A percentile compares a stretch with the other conserved stretches of the same genome.
phyloP scores from a whole-genome alignment of 2,888 invertebrate genomes.

The Toxonevra muliebris region DNA sequence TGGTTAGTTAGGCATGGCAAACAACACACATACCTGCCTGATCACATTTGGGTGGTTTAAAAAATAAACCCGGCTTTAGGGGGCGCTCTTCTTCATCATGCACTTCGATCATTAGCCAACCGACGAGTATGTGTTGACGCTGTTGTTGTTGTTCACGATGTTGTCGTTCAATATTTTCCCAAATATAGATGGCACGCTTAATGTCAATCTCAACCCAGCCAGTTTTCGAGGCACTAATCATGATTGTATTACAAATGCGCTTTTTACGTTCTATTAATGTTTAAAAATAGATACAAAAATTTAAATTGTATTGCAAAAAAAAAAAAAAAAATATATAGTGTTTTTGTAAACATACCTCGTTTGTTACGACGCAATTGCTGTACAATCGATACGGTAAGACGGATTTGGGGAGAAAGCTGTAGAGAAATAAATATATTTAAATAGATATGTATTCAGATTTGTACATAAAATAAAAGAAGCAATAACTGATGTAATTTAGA shows the following conservation, averaged over 20 bases:
- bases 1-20: slow-evolving; percentile 60
- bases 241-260: slow-evolving; percentile 63
- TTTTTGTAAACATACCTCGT: slow-evolving; percentile 52
- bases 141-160: slow-evolving; percentile 38
- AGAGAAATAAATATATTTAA: slow-evolving; percentile 1
- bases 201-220: slow-evolving; percentile 65
- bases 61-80: slow-evolving; percentile 59
- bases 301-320: slow-evolving; percentile 28
- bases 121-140: slow-evolving; percentile 54
- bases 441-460: no score
- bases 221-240: slow-evolving; percentile 59
- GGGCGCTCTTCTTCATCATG: slow-evolving; percentile 64
- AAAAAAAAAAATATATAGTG: slow-evolving; percentile 15
- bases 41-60: slow-evolving; percentile 63
- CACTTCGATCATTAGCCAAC: slow-evolving; percentile 61
- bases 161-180: slow-evolving; percentile 54
- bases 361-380: slow-evolving; percentile 58
- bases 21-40: slow-evolving; percentile 66
- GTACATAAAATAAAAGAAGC: no score
- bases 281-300: slow-evolving; percentile 25
- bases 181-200: slow-evolving; percentile 61
- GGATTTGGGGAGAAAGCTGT: slow-evolving; percentile 57
- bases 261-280: slow-evolving; percentile 57
- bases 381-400: slow-evolving; percentile 62
- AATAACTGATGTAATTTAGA: no score